Conservation (phyloP, 2,888 invertebrate species). For the Macrosiphum euphorbiae region DNA sequence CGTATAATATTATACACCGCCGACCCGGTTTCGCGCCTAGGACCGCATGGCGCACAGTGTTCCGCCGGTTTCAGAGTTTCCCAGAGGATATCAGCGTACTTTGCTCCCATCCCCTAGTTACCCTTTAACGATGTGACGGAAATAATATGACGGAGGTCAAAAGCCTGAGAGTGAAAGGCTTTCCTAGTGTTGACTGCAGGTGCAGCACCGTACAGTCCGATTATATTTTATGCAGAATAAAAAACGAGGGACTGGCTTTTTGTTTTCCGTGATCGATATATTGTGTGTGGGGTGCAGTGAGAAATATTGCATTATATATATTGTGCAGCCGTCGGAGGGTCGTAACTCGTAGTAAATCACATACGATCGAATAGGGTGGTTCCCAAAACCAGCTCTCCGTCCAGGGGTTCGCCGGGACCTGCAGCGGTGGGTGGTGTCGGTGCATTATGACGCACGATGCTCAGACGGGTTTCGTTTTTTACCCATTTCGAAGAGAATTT, state of each 20-base stretch:
- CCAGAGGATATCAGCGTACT: not conserved
- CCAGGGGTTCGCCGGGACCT: conserved; percentile 29
- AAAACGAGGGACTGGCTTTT: conserved; percentile 29
- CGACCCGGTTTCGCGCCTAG: not conserved
- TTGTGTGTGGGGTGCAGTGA: not conserved
- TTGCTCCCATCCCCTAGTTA: not conserved
- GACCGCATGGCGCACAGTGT: not conserved
- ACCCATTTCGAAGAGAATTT: not conserved
- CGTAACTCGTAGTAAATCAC: not conserved
- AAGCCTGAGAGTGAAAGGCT: not conserved
- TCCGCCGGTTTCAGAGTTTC: not conserved
- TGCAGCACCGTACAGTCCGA: not conserved
- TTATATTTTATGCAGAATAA: not conserved
- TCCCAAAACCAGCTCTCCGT: conserved; percentile 29
- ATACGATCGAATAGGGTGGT: conserved; percentile 1
- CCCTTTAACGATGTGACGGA: not conserved
- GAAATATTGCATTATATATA: conserved; percentile 23
- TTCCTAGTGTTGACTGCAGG: not conserved
- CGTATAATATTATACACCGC: not conserved
- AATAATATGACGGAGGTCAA: not conserved
- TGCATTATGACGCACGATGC: not conserved
- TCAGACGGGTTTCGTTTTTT: not conserved
- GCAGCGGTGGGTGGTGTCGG: not conserved
- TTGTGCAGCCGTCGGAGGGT: not conserved
- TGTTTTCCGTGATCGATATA: conserved; percentile 20